Evolutionary conservation across 2,113 vertebrate genomes (phyloP), one percentile per base, ranked within the genome.

Genomic region (Argyrosomus japonicus): DNA sequence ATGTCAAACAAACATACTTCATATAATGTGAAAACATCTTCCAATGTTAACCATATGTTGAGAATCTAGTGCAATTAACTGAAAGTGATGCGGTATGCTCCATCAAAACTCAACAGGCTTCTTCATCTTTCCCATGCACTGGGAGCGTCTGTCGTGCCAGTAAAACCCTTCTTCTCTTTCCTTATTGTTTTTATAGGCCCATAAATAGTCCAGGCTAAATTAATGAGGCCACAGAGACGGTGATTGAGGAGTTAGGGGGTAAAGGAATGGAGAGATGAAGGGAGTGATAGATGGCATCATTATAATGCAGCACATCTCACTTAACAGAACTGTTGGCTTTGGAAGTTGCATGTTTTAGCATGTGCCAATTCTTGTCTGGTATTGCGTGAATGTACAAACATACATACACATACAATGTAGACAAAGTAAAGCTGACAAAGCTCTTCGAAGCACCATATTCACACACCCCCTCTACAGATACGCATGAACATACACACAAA

Each of bases 231-330:
- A 77, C 81, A 75, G 89, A 90, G 90, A 92, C 74, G 81, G 48
- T 89, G 89, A 93, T 88, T 85, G 88, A 91, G 74, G 84, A 88
- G 88, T 85, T 86, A 79, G 79, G 85, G 91, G 79, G 91, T 89
- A 65, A 88, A 90, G 82, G 82, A 85, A 93, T 85, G 86, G 84
- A 79, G 84, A 92, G 90, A 92, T 88, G 87, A 90, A 93, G 90
- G 89, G 79, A 85, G 84, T 94, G 94, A 95, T 94, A 93, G 93
- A 95, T 94, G 91, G 92, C 90, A 90, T 93, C 93, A 92, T 94
- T 95, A 94, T 87, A 90, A 74, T 64, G 56, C 78, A 77, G 92
- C 89, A 91, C 77, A 94, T 95, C 92, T 94, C 89, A 93, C 91
- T 94, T 90, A 91, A 88, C 85, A 87, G 92, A 91, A 88, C 85